Conservation (phyloP, 2,113 vertebrate species). For the Mustelus asterias region DNA sequence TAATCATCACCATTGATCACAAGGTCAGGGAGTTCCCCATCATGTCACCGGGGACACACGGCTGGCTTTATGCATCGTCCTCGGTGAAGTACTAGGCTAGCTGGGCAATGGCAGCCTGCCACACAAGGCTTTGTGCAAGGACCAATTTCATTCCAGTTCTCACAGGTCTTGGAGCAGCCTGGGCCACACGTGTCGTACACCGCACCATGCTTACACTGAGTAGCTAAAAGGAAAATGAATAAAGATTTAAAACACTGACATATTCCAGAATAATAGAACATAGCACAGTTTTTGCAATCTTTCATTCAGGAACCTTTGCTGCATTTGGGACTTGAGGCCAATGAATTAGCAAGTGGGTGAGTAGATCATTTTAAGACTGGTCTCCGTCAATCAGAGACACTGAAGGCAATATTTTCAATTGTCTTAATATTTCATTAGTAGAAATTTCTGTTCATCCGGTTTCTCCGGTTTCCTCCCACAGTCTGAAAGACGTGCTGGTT, state of each 20-base stretch:
- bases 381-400: neutral
- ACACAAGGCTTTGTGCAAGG: constrained; percentile 81
- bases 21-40: neutral
- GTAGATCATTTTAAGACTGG: neutral
- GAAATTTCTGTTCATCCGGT: neutral
- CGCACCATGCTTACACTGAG: constrained; percentile 86
- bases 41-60: constrained; percentile 88
- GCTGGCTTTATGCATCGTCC: constrained; percentile 91
- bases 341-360: neutral
- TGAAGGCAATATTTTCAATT: neutral
- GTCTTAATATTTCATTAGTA: neutral
- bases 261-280: too few species aligned
- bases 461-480: too few species aligned
- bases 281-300: neutral
- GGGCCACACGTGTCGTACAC: constrained; percentile 95
- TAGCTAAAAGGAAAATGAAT: constrained; percentile 53
- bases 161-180: constrained; percentile 86
- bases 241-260: neutral
- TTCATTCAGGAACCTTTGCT: neutral
- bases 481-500: too few species aligned
- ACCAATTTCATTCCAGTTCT: constrained; percentile 96
- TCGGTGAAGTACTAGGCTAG: constrained; percentile 81
- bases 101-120: constrained; percentile 92
- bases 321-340: neutral
- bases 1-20: neutral